Percentiles rank a stretch among this genome's conserved stretches.
These are phyloP conservation scores for Myanophis thanlyinensis DNA, from an alignment of 2,113 vertebrate species.

Conservation along the genomic window DNA sequence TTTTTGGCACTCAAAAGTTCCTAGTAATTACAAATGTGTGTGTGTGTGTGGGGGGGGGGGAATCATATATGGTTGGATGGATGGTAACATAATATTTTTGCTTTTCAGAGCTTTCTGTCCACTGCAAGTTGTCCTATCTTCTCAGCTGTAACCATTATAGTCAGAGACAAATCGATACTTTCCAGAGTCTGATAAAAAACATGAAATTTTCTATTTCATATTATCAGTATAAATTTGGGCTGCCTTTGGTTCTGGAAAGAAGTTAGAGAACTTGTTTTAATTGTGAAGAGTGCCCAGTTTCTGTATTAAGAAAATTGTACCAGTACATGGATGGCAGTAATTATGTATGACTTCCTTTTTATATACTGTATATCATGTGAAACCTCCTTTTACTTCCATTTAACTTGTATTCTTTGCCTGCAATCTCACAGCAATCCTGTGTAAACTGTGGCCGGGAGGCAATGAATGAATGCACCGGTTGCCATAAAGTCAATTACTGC, in stretches of 20 bases:
- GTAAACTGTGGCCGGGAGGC: slow-evolving; percentile 94
- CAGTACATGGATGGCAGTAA: background rate
- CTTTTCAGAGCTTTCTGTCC: background rate
- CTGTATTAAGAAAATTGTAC: background rate
- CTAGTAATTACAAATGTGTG: background rate
- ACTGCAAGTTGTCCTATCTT: background rate
- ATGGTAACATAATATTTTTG: background rate
- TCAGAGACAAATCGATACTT: background rate
- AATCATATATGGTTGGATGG: background rate
- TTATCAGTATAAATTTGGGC: background rate
- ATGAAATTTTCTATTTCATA: background rate
- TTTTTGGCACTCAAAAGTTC: background rate
- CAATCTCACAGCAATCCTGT: slow-evolving; percentile 83
- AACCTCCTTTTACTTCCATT: background rate
- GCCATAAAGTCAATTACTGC: slow-evolving; percentile 98
- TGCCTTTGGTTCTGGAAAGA: background rate
- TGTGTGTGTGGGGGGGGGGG: too few relatives aligned
- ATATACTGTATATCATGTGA: background rate
- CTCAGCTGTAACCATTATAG: background rate
- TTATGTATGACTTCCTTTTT: slow-evolving; percentile 2
- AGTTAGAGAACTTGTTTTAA: background rate
- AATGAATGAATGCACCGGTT: slow-evolving; percentile 90
- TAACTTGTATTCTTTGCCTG: slow-evolving; percentile 3
- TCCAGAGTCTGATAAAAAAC: background rate
- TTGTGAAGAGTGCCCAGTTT: background rate